Evolutionary conservation across 2,888 invertebrate species (phyloP).

Genomic region (Hirtodrosophila trivittata): DNA sequence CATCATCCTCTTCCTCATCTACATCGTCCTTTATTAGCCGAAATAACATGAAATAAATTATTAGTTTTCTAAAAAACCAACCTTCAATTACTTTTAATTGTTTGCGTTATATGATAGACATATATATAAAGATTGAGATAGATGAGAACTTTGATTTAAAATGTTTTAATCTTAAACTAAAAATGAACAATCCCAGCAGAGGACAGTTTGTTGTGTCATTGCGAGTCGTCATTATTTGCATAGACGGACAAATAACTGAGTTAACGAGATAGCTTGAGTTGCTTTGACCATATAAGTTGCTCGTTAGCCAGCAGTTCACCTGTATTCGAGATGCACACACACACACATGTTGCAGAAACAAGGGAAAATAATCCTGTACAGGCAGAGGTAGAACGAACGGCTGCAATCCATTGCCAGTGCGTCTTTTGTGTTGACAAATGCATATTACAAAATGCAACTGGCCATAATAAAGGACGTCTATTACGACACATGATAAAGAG

Average conservation of each 20-base stretch:
- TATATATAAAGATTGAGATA: no score
- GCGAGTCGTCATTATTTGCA: not conserved
- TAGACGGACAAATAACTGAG: slow-evolving; percentile 43
- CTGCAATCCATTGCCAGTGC: slow-evolving; percentile 33
- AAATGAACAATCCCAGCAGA: no score
- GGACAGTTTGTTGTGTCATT: no score
- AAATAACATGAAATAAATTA: no score
- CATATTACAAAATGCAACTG: slow-evolving; percentile 71
- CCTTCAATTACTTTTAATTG: no score
- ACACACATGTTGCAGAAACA: slow-evolving; percentile 7
- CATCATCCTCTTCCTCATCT: not conserved
- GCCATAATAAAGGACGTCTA: slow-evolving; percentile 68
- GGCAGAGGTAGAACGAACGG: slow-evolving; percentile 24
- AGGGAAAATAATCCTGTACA: slow-evolving; percentile 13
- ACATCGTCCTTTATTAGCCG: no score
- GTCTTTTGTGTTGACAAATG: slow-evolving; percentile 72
- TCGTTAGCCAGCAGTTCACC: slow-evolving; percentile 58
- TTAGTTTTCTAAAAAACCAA: no score
- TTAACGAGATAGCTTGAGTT: slow-evolving; percentile 27
- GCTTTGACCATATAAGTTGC: slow-evolving; percentile 42
- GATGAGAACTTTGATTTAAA: no score
- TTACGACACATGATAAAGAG: slow-evolving; percentile 55
- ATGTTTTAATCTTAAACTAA: no score
- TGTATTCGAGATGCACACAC: slow-evolving; percentile 30
- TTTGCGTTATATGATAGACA: no score